Conservation (phyloP, 2,113 vertebrate genomes). For the Pelobates fuscus region DNA sequence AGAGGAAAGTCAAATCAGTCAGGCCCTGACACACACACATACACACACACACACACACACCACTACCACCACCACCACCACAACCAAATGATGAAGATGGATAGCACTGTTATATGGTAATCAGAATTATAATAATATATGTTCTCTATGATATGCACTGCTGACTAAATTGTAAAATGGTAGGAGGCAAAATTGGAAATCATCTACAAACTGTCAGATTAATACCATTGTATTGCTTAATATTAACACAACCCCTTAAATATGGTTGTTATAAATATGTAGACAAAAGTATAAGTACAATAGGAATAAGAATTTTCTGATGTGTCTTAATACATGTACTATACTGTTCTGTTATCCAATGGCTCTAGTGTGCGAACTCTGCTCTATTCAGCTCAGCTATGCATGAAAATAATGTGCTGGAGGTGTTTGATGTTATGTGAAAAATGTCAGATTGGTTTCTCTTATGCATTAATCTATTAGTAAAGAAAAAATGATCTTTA, state of each 20-base stretch:
- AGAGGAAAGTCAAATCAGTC: too few species aligned
- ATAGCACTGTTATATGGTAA: too few species aligned
- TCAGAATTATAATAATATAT: too few species aligned
- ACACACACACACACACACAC: too few species aligned
- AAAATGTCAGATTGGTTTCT: constrained; percentile 74
- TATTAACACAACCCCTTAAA: not conserved
- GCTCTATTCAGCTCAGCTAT: constrained; percentile 71
- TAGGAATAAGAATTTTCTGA: constrained; percentile 57
- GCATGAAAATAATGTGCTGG: constrained; percentile 73
- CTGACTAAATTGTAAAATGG: too few species aligned
- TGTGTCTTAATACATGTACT: constrained; percentile 60
- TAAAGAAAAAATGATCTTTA: constrained; percentile 74
- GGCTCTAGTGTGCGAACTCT: constrained; percentile 68
- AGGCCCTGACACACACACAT: too few species aligned
- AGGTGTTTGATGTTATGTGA: constrained; percentile 62
- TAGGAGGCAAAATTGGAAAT: too few species aligned
- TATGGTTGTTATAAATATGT: not conserved
- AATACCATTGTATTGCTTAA: not conserved
- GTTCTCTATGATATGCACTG: too few species aligned
- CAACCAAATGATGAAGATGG: too few species aligned
- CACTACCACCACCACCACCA: too few species aligned
- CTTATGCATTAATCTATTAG: constrained; percentile 73
- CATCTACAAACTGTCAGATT: too few species aligned
- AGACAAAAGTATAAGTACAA: too few species aligned
- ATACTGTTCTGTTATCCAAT: constrained; percentile 70